phyloP scores from a whole-genome alignment of 1,140 invertebrate species.

The Drosophila biarmipes region DNA sequence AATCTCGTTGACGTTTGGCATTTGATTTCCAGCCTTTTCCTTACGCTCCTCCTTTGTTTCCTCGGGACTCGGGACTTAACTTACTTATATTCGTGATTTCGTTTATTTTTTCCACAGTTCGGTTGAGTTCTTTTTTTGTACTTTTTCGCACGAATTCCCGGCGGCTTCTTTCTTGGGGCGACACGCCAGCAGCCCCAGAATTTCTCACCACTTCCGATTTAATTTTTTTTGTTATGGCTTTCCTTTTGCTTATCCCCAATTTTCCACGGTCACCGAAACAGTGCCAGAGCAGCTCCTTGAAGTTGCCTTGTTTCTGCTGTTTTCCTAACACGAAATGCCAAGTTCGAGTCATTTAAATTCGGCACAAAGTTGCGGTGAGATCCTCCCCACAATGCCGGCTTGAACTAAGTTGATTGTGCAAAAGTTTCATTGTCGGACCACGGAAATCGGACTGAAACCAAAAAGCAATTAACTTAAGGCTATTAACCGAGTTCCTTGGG shows the following conservation, averaged over 20 bases:
- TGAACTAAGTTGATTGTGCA: conserved; percentile 37
- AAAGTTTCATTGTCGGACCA: conserved; percentile 15
- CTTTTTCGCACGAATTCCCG: conserved; percentile 47
- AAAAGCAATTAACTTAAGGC: conserved; percentile 46
- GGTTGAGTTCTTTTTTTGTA: conserved; percentile 8
- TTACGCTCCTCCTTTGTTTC: conserved; percentile 38
- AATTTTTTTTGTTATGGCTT: conserved; percentile 38
- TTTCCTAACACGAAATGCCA: conserved; percentile 36
- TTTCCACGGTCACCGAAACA: conserved; percentile 12
- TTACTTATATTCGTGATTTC: conserved; percentile 43
- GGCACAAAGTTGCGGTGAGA: conserved; percentile 33
- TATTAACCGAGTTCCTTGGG: conserved; percentile 27
- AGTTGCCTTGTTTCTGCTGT: conserved; percentile 27
- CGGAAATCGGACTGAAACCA: conserved; percentile 20
- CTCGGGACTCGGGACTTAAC: conserved; percentile 26
- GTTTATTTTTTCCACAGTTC: conserved; percentile 39
- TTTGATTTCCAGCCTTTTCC: conserved; percentile 39
- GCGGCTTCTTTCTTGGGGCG: conserved; percentile 24
- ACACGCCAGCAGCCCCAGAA: conserved; percentile 40
- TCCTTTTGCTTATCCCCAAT: conserved; percentile 11
- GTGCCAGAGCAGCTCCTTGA: conserved; percentile 1
- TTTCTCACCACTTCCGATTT: conserved; percentile 47
- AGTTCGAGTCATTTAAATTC: conserved; percentile 41
- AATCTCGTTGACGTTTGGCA: conserved; percentile 52
- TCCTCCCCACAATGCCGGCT: conserved; percentile 17